Evolutionary conservation across 2,797 vertebrate species (phyloP).

Genomic region (Megalops cyprinoides): DNA sequence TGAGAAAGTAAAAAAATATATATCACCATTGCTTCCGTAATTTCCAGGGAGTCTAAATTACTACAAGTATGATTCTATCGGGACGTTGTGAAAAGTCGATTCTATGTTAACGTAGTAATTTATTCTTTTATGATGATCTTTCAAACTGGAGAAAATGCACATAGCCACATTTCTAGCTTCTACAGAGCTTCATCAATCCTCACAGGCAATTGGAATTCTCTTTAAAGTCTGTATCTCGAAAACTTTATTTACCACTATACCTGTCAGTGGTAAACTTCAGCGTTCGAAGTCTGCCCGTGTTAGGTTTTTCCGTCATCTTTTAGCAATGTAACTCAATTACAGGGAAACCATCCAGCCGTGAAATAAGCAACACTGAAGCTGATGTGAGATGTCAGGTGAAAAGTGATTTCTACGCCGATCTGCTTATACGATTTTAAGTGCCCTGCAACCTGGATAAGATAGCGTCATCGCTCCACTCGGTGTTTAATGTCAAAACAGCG

Average conservation of each 20-base stretch:
- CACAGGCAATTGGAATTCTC: background rate
- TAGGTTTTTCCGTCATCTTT: background rate
- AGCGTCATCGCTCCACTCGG: background rate
- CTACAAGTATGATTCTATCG: background rate
- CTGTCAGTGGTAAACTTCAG: background rate
- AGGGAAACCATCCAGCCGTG: slow-evolving; percentile 25
- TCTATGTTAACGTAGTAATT: background rate
- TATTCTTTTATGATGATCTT: background rate
- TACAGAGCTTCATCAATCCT: background rate
- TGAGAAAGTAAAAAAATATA: background rate
- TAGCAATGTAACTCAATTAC: slow-evolving; percentile 18
- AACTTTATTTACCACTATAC: background rate
- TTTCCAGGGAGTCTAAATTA: background rate
- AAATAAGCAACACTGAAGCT: slow-evolving; percentile 39
- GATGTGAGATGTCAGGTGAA: background rate
- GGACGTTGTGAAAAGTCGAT: background rate
- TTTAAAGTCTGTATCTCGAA: background rate
- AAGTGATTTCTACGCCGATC: background rate
- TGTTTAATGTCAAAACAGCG: slow-evolving; percentile 9
- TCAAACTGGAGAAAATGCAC: background rate
- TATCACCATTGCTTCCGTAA: background rate
- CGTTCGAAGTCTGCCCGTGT: background rate
- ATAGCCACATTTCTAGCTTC: background rate
- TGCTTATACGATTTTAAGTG: background rate
- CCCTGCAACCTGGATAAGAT: background rate